Percentiles rank a stretch among this genome's conserved stretches.
These are phyloP conservation scores for Cotesia chilonis DNA, from an alignment of 1,140 invertebrate species.

Conservation along the genomic window DNA sequence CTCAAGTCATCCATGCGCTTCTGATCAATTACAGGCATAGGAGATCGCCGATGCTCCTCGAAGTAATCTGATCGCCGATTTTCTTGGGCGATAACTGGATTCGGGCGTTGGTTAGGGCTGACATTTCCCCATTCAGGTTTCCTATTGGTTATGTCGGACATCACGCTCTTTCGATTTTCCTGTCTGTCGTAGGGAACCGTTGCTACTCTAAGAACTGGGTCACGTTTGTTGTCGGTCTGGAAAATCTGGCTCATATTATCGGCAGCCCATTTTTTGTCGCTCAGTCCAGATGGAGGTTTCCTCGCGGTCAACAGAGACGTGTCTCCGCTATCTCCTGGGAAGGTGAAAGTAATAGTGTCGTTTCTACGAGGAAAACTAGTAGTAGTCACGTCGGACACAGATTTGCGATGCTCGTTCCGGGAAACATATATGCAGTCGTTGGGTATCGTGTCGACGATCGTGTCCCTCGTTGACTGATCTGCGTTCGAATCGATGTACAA, in stretches of 20 bases:
- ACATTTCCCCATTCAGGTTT: constrained; percentile 59
- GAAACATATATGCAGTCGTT: constrained; percentile 56
- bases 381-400: constrained; percentile 56
- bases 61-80: constrained; percentile 61
- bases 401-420: constrained; percentile 58
- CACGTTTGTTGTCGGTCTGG: constrained; percentile 52
- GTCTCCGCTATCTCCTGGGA: constrained; percentile 53
- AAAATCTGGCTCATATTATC: constrained; percentile 47
- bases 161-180: constrained; percentile 52
- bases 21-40: constrained; percentile 55
- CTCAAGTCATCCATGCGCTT: constrained; percentile 60
- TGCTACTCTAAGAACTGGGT: constrained; percentile 54
- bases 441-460: constrained; percentile 44
- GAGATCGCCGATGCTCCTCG: constrained; percentile 62
- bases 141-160: constrained; percentile 40
- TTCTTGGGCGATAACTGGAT: constrained; percentile 50
- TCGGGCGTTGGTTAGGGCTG: constrained; percentile 56
- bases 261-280: constrained; percentile 53
- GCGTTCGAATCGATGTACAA: constrained; percentile 59
- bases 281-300: constrained; percentile 44
- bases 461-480: constrained; percentile 49
- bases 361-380: constrained; percentile 56
- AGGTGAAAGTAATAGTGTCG: constrained; percentile 59
- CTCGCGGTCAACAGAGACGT: constrained; percentile 42
- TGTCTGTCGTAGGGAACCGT: constrained; percentile 58